Conservation (phyloP, 2,888 invertebrate species). For the Ischnura elegans region DNA sequence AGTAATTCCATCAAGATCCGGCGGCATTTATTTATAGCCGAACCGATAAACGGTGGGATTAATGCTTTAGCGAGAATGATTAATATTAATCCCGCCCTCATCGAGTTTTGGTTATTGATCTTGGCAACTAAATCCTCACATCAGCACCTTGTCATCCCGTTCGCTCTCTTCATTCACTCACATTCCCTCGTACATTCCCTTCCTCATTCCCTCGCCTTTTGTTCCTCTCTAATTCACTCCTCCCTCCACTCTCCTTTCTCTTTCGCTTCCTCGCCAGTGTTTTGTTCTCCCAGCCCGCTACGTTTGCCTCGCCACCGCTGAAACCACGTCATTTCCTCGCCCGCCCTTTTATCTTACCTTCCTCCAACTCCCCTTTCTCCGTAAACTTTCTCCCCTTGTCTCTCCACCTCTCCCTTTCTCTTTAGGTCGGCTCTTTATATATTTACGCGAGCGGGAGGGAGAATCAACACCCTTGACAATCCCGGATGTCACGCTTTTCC, state of each 20-base stretch:
- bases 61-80: not conserved
- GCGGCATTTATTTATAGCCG: too few relatives aligned
- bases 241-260: not conserved
- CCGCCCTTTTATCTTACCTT: not conserved
- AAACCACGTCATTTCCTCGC: not conserved
- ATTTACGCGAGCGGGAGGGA: slow-evolving; percentile 31
- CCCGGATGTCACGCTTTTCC: not conserved
- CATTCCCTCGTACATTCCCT: not conserved
- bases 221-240: not conserved
- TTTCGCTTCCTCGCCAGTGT: not conserved
- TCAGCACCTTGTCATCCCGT: not conserved
- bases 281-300: not conserved
- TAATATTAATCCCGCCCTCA: not conserved
- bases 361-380: not conserved
- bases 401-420: not conserved
- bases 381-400: not conserved
- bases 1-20: too few relatives aligned
- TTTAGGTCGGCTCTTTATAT: not conserved
- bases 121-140: not conserved
- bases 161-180: not conserved
- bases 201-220: not conserved
- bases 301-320: not conserved
- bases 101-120: not conserved
- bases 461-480: slow-evolving; percentile 28
- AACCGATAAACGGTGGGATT: not conserved